These are phyloP conservation scores for Cylindroiulus punctatus DNA, from an alignment of 2,888 invertebrate species.

Conservation along the genomic window DNA sequence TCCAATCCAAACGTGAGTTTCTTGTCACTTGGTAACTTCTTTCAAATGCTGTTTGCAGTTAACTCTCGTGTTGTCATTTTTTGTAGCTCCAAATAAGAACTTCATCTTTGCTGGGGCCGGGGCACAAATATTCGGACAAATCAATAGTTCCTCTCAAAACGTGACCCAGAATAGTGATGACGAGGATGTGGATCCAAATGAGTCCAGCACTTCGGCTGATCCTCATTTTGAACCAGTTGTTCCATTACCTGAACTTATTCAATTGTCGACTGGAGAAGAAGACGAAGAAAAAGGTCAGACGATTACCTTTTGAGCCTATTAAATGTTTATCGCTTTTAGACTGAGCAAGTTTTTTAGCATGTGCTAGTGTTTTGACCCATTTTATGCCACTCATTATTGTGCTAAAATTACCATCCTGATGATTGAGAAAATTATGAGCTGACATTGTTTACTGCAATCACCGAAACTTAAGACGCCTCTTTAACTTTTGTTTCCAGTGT, in stretches of 20 bases:
- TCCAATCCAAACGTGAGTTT: not conserved
- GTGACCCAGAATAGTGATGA: slow-evolving; percentile 56
- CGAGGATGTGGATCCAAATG: slow-evolving; percentile 58
- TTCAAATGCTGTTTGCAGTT: not conserved
- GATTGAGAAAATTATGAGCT: too few relatives aligned
- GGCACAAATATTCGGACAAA: slow-evolving; percentile 56
- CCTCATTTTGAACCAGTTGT: slow-evolving; percentile 67
- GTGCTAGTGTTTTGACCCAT: not conserved
- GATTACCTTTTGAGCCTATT: not conserved
- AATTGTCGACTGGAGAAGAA: slow-evolving; percentile 66
- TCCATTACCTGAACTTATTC: slow-evolving; percentile 65
- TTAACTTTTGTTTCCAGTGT: slow-evolving; percentile 54
- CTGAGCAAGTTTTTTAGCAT: too few relatives aligned
- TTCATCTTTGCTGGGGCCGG: slow-evolving; percentile 59
- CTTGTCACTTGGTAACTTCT: not conserved
- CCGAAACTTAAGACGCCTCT: not conserved
- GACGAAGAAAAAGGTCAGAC: slow-evolving; percentile 62
- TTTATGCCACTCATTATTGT: too few relatives aligned
- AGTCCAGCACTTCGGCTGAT: slow-evolving; percentile 62
- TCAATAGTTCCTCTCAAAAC: not conserved
- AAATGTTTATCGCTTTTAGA: not conserved
- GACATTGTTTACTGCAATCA: too few relatives aligned
- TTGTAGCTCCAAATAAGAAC: not conserved
- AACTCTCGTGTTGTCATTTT: not conserved
- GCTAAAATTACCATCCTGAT: too few relatives aligned